Evolutionary conservation across 2,888 invertebrate genomes (phyloP), one percentile per base, ranked within the genome.

Genomic region (Gonocerus acuteangulatus): DNA sequence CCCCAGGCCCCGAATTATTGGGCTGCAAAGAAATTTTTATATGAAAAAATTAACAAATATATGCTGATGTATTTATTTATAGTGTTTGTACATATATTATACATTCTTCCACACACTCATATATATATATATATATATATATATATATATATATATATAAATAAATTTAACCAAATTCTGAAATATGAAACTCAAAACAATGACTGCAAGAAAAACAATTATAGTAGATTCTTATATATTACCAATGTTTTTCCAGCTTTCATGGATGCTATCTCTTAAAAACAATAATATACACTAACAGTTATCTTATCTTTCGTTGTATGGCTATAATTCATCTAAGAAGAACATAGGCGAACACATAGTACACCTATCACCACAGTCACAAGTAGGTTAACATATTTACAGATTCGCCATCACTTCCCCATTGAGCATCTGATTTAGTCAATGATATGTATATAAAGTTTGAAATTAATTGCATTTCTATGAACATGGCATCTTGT

Each of bases 191-290:
- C 27, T 6, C 4, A 27, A 27, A 27, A 27, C 4, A 27, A 27
- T 4, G 9, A 9, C 4, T 27, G 9, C 27, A 9, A 27, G 27
- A 27, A 9, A 27, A 27, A 27, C 27, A 27, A 27, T n/a, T n/a
- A n/a, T 6, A 27, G 27, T 27, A 27, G 9, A 27, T 9, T 27
- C 9, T 27, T 27, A 27, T 16, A 56, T 16, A 18, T 54, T 61
- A 61, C 61, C 57, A 61, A 45, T 16, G 56, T 47, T 57, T 61
- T 61, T 32, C 61, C 61, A 44, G 61, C 61, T 48, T 61, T 61
- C 61, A 61, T 61, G n/a, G 19, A 19, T 32, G 21, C n/a, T n/a
- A n/a, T n/a, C n/a, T n/a, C n/a, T n/a, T n/a, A n/a, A n/a, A n/a
- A n/a, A 6, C 39, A 39, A 39, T 39, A 13, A 9, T 39, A 4